phyloP scores from a whole-genome alignment of 2,888 invertebrate species.

The Dasypolia templi region DNA sequence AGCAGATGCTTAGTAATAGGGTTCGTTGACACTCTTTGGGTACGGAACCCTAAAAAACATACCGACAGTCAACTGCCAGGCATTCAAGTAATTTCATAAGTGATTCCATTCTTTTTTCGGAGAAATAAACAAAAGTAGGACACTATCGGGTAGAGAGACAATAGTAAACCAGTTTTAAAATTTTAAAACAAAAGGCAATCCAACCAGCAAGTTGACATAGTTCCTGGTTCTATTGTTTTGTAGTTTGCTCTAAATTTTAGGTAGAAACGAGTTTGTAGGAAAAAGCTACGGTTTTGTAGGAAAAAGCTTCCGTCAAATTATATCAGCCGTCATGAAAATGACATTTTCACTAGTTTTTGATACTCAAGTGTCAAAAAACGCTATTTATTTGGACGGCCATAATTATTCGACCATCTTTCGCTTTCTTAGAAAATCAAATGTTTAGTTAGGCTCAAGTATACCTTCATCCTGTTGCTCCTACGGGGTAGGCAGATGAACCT shows the following conservation, averaged over 20 bases:
- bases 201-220: constrained; percentile 59
- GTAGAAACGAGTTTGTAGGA: neutral
- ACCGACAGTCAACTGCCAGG: constrained; percentile 32
- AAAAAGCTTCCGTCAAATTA: neutral
- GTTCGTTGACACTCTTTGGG: too few relatives aligned
- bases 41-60: constrained; percentile 16
- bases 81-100: constrained; percentile 49
- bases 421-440: neutral
- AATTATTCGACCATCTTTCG: too few relatives aligned
- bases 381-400: neutral
- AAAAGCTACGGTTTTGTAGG: neutral
- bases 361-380: neutral
- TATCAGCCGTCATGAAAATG: too few relatives aligned
- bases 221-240: constrained; percentile 55
- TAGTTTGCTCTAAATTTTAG: constrained; percentile 47
- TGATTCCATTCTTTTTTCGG: constrained; percentile 33
- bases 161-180: constrained; percentile 41
- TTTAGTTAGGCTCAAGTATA: neutral
- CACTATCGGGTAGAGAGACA: constrained; percentile 26
- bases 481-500: neutral
- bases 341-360: neutral
- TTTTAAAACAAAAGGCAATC: constrained; percentile 58
- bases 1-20: too few relatives aligned
- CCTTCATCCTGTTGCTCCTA: neutral
- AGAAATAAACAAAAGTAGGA: constrained; percentile 29